Evolutionary conservation across 2,888 invertebrate genomes (phyloP), one percentile per base, ranked within the genome.

Genomic region (Bedellia somnulentella): DNA sequence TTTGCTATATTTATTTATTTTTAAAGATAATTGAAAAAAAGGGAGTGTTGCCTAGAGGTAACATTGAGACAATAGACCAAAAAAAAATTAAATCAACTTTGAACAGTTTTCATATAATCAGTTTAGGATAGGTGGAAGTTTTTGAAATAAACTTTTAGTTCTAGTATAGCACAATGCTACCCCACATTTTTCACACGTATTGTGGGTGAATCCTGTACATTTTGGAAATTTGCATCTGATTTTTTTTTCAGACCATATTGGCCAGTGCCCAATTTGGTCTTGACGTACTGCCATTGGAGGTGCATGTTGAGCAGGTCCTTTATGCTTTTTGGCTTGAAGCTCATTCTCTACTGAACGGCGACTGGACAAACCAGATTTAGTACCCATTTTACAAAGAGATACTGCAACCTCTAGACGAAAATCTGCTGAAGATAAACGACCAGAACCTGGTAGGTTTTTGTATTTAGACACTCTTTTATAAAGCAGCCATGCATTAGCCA

Each of bases 101-200:
- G n/a, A n/a, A n/a, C n/a, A n/a, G n/a, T n/a, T n/a, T n/a, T n/a
- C n/a, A n/a, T n/a, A n/a, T n/a, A n/a, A n/a, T n/a, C n/a, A n/a
- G n/a, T n/a, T n/a, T n/a, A n/a, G n/a, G n/a, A n/a, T n/a, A n/a
- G n/a, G n/a, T n/a, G n/a, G n/a, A n/a, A n/a, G n/a, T n/a, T n/a
- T n/a, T n/a, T n/a, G n/a, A n/a, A n/a, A n/a, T n/a, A 33, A 35
- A 29, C 15, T 33, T 17, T 30, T 35, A 25, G 29, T 27, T 34
- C 40, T 39, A 23, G 37, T 44, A 10, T 42, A 39, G 18, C 40
- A 43, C 21, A 42, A 33, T 4, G 30, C 36, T 24, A 43, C 36
- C 6, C 40, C 32, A 32, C 37, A 41, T 37, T 44, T 39, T 27
- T 42, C 39, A 27, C 39, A 40, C 24, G 30, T 31, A 22, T 35